Evolutionary conservation across 1,140 invertebrate species (phyloP).

Genomic region (Heterodera carotae): DNA sequence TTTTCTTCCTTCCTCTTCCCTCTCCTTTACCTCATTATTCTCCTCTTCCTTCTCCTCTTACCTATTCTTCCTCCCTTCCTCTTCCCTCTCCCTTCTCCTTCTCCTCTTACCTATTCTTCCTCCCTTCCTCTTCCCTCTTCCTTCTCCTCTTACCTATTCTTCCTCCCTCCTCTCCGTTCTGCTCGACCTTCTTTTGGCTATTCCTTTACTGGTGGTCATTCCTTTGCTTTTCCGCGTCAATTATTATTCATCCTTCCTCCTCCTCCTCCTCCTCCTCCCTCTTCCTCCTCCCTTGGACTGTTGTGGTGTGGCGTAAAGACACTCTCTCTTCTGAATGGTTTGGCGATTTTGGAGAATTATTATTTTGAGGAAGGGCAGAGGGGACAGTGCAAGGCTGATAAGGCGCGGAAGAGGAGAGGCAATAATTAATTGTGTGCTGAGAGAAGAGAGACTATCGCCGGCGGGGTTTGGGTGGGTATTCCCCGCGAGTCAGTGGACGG

Average conservation of each 20-base stretch:
- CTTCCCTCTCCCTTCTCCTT: constrained; percentile 2
- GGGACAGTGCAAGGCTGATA: background rate
- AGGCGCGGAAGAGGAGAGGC: background rate
- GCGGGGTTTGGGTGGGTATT: background rate
- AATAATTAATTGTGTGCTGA: background rate
- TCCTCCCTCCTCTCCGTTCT: constrained; percentile 4
- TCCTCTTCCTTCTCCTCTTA: background rate
- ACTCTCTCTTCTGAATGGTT: too few relatives aligned
- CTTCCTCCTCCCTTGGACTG: background rate
- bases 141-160: background rate
- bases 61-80: background rate
- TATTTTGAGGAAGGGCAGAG: background rate
- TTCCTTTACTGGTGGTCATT: background rate
- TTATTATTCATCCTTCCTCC: background rate
- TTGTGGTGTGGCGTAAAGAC: too few relatives aligned
- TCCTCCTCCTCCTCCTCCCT: background rate
- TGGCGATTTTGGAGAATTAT: background rate
- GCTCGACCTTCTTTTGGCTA: background rate
- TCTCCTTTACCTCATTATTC: background rate
- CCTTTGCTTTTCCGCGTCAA: constrained; percentile 9
- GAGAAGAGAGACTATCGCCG: background rate
- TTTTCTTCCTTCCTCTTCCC: background rate
- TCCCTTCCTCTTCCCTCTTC: background rate
- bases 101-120: background rate
- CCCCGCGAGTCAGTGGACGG: background rate